Conservation (phyloP, 2,113 vertebrate species). For the Leiothrix lutea region DNA sequence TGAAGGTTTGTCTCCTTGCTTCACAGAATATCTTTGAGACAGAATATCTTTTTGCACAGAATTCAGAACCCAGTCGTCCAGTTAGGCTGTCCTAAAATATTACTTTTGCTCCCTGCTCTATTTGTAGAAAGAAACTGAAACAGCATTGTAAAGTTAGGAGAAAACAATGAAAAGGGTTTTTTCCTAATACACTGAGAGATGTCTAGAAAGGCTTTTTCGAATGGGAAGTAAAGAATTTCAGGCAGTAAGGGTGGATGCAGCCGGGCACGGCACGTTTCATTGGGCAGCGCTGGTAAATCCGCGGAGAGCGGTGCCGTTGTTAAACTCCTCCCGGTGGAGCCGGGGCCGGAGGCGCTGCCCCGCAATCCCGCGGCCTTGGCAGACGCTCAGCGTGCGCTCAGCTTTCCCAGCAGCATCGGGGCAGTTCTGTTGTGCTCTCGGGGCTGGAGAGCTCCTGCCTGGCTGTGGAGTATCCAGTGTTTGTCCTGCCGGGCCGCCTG, state of each 20-base stretch:
- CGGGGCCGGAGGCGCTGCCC: not conserved
- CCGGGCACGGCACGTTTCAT: fast-evolving
- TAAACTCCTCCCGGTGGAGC: fast-evolving
- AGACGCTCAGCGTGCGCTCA: fast-evolving
- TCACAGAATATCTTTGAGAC: not conserved
- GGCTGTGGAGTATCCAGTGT: not conserved
- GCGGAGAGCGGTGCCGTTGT: fast-evolving
- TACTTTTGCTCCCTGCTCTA: fast-evolving
- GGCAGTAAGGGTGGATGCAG: fast-evolving
- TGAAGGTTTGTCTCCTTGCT: not conserved
- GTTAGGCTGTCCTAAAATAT: not conserved
- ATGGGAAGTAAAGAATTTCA: not conserved
- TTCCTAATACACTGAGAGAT: not conserved
- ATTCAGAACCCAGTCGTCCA: not conserved
- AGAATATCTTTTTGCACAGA: not conserved
- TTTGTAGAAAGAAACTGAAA: not conserved
- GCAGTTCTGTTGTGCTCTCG: fast-evolving
- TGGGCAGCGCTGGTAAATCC: fast-evolving
- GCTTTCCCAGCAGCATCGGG: not conserved
- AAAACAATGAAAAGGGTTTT: not conserved
- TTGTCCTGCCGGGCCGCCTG: not conserved
- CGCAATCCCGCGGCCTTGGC: fast-evolving
- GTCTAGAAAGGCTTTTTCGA: not conserved
- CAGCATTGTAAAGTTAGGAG: not conserved
- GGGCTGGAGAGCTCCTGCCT: not conserved